Base-by-base conservation (phyloP, 2,888 invertebrate species). In the Rotaria magnacalcarata region DNA sequence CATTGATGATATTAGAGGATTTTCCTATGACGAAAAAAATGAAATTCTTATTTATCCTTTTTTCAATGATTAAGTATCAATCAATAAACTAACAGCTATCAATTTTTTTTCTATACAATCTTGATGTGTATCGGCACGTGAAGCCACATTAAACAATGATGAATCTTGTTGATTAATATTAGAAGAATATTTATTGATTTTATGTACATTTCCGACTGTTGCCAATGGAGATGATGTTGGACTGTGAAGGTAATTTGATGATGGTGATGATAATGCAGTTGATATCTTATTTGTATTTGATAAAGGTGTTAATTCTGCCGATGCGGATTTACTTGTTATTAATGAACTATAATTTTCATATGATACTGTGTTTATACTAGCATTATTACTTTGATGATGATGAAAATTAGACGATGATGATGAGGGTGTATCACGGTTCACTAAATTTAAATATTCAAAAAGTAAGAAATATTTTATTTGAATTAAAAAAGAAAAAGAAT, bases 341-440 rank as follows among this genome's bases (percentile, higher is more conserved):
- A 34, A 1, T 27, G 3, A 27, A 67, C 6, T 16, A 41, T 1
- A 41, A 41, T 67, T 67, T 34, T 67, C 67, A 67, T 67, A 41
- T 34, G n/a, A 41, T 34, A 19, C 16, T 67, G 67, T 67, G 34
- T 41, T 67, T 67, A 34, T 67, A 67, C 67, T 67, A 67, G 67
- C 67, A 67, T 67, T 67, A 34, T 6, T 19, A 67, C 34, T 34
- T 34, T 67, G 67, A 67, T 34, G 67, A 19, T 67, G 67, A 67
- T 34, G 41, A 67, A 67, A 27, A 67, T 34, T 67, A 34, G 67
- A 67, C 67, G 67, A 67, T 67, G 67, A 67, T 67, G 67, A 67
- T 7, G 67, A 67, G 67, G 67, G 34, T 34, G 67, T 67, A 67
- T 67, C 67, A 67, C 67, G 67, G 34, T 67, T 67, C 34, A 67